Conservation (phyloP, 2,888 invertebrate genomes). For the Sminthurides aquaticus region DNA sequence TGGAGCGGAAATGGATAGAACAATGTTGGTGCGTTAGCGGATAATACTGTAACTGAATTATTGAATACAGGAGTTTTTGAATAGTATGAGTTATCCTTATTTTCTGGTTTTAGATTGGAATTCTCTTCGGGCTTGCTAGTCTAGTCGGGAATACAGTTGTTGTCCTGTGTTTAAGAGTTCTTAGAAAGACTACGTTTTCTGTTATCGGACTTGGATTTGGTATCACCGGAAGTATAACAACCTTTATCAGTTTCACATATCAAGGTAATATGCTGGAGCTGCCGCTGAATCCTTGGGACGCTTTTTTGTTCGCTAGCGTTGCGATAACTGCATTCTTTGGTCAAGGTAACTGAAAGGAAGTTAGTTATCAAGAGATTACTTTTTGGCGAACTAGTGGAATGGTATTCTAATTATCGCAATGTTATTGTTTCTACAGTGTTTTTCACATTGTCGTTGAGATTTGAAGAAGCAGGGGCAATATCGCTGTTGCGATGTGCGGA, state of each 20-base stretch:
- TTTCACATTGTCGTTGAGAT: not conserved
- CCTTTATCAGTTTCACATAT: not conserved
- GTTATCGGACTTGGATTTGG: not conserved
- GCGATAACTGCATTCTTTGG: not conserved
- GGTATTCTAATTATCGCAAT: not conserved
- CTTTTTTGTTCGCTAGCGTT: not conserved
- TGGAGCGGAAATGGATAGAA: not conserved
- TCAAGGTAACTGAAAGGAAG: not conserved
- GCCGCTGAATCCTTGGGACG: not conserved
- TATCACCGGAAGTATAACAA: not conserved
- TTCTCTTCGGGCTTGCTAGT: not conserved
- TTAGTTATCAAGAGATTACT: not conserved
- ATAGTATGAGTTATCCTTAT: not conserved
- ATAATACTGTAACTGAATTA: not conserved
- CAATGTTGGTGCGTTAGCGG: not conserved
- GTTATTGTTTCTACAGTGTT: not conserved
- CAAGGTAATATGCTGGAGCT: not conserved
- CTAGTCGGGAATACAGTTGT: not conserved
- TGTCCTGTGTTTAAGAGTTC: not conserved
- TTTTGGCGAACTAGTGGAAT: not conserved
- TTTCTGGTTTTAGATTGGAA: not conserved
- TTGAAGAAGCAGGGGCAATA: not conserved
- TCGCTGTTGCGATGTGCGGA: not conserved
- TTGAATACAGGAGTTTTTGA: not conserved
- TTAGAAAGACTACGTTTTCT: not conserved